Conservation (phyloP, 2,113 vertebrate species). For the Charadrius vociferus region DNA sequence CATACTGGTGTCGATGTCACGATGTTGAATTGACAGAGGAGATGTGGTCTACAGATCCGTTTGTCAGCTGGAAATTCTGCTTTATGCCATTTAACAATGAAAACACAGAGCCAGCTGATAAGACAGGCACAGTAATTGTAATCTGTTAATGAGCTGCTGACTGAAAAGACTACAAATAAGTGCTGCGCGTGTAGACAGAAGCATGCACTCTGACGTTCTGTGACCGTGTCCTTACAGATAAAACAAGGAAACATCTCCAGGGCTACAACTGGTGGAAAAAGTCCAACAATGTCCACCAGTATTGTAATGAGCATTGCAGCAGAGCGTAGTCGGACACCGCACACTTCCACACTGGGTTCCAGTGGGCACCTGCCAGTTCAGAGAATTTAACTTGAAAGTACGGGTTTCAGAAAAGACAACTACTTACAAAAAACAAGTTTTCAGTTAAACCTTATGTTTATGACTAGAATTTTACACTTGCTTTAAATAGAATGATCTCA, state of each 20-base stretch:
- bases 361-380: neutral
- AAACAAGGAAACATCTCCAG: neutral
- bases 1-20: constrained; percentile 74
- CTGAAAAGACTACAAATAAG: neutral
- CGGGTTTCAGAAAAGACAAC: neutral
- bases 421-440: neutral
- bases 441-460: neutral
- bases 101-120: constrained; percentile 52
- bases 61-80: constrained; percentile 86
- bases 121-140: constrained; percentile 32
- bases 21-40: constrained; percentile 42
- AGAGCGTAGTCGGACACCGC: neutral
- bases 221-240: fast-evolving
- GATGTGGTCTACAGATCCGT: constrained; percentile 75
- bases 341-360: fast-evolving
- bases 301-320: fast-evolving
- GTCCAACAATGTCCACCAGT: fast-evolving
- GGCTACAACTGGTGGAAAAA: neutral
- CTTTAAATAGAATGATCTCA: neutral
- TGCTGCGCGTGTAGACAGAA: neutral
- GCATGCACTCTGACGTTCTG: fast-evolving
- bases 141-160: constrained; percentile 50
- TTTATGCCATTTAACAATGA: constrained; percentile 64
- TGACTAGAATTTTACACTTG: neutral
- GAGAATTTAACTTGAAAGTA: neutral